Evolutionary conservation across 2,888 invertebrate genomes (phyloP).

Genomic region (Herminia tarsipennalis): DNA sequence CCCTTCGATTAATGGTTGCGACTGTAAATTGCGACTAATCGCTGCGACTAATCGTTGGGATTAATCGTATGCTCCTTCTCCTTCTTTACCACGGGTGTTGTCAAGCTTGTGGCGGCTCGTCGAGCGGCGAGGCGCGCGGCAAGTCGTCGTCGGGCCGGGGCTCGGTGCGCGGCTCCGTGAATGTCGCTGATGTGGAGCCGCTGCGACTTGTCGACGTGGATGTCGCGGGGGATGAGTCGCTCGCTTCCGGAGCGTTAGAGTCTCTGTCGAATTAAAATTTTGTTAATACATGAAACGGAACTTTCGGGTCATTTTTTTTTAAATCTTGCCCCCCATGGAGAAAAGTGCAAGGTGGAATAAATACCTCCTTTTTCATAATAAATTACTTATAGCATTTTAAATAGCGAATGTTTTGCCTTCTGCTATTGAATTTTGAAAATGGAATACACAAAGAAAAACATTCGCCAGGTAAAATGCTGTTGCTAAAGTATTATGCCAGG

Average conservation of each 20-base stretch:
- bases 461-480: no score
- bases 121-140: constrained; percentile 74
- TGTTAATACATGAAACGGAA: not conserved
- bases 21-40: not conserved
- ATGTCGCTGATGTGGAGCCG: no score
- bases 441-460: no score
- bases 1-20: not conserved
- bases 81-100: constrained; percentile 23
- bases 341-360: no score
- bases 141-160: constrained; percentile 70
- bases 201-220: constrained; percentile 56
- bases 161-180: constrained; percentile 70
- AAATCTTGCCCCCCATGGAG: no score
- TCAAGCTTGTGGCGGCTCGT: constrained; percentile 83
- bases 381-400: no score
- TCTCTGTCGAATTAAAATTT: constrained; percentile 48
- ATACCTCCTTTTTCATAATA: no score
- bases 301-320: no score
- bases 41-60: not conserved
- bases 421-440: no score
- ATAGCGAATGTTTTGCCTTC: no score
- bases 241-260: constrained; percentile 47
- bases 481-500: no score
- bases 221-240: constrained; percentile 54
- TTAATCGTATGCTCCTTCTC: not conserved